These are phyloP conservation scores for Choloepus hoffmanni DNA, from an alignment of 2,113 vertebrate genomes.

Conservation along the genomic window DNA sequence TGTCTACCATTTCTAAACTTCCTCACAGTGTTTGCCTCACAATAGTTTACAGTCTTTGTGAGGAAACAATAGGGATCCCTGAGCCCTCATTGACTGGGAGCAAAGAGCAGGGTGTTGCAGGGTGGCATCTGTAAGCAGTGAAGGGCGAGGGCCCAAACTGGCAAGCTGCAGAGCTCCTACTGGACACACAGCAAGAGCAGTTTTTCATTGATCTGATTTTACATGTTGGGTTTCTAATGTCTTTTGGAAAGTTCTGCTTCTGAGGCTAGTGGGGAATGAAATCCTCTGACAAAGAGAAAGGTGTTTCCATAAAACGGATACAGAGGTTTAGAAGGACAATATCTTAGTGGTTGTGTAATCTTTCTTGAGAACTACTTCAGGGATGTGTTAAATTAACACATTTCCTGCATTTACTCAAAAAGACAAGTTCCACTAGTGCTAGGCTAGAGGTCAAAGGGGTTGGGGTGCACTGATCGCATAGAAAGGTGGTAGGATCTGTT, in stretches of 20 bases:
- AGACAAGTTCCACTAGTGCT: rapidly evolving
- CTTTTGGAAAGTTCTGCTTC: neutral
- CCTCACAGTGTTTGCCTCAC: neutral
- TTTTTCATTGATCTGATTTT: neutral
- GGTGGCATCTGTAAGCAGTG: neutral
- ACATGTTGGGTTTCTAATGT: neutral
- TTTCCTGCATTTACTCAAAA: neutral
- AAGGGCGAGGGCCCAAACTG: neutral
- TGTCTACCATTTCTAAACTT: neutral
- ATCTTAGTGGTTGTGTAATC: neutral
- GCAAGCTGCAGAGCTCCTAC: neutral
- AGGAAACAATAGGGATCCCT: neutral
- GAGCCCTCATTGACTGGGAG: neutral
- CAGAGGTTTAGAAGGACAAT: neutral
- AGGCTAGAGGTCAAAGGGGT: neutral
- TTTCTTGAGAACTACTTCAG: neutral
- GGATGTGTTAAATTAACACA: neutral
- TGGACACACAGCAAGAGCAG: neutral
- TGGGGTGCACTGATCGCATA: neutral
- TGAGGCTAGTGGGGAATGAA: neutral
- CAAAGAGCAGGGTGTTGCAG: neutral
- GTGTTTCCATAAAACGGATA: neutral
- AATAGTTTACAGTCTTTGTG: neutral
- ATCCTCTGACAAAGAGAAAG: neutral
- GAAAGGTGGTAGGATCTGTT: neutral